Percentiles rank a stretch among this genome's conserved stretches.
Evolutionary conservation across 2,797 vertebrate genomes (phyloP).

Genomic region (Eremophila alpestris): DNA sequence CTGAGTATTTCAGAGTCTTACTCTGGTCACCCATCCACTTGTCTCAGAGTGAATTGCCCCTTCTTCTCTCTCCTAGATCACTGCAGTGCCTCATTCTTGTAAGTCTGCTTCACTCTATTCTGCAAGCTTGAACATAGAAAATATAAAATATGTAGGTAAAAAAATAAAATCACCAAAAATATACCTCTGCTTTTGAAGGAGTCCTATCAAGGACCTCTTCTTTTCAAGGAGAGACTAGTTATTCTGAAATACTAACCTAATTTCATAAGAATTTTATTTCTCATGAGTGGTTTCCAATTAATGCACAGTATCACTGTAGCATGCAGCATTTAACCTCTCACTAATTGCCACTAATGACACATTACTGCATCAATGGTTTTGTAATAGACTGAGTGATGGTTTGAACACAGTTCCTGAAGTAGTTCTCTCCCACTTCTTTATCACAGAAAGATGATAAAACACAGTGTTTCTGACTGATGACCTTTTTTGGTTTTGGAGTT

Average conservation of each 20-base stretch:
- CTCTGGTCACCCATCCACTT: background rate
- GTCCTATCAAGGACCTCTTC: background rate
- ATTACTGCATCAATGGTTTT: slow-evolving; percentile 15
- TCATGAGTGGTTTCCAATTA: slow-evolving; percentile 31
- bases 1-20: background rate
- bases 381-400: slow-evolving; percentile 15
- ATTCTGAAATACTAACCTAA: background rate
- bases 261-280: background rate
- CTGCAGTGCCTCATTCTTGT: background rate
- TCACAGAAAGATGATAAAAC: background rate
- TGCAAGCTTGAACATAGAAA: background rate
- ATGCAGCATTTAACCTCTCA: slow-evolving; percentile 44
- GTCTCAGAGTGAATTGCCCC: background rate
- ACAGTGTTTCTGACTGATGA: background rate
- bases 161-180: background rate
- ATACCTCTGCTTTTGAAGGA: background rate
- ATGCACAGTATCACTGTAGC: background rate
- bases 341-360: slow-evolving; percentile 48
- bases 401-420: background rate
- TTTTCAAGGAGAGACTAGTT: background rate
- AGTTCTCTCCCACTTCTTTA: slow-evolving; percentile 16
- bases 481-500: background rate
- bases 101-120: background rate
- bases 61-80: background rate
- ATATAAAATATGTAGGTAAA: background rate